These are phyloP conservation scores for Hoplias malabaricus DNA, from an alignment of 2,113 vertebrate genomes.

Conservation along the genomic window DNA sequence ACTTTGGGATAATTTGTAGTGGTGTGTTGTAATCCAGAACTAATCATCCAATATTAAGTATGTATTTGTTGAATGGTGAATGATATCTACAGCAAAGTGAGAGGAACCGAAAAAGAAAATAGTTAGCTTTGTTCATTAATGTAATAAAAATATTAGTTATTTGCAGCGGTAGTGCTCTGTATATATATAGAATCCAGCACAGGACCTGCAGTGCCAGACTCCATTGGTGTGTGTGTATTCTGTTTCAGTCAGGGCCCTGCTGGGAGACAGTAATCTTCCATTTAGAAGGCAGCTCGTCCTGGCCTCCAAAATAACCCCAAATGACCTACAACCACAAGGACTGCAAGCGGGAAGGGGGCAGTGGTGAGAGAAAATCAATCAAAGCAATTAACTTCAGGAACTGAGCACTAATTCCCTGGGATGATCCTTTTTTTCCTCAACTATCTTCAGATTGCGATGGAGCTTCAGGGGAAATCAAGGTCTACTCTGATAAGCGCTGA, in stretches of 20 bases:
- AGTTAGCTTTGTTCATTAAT: conserved; percentile 10
- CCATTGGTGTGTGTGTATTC: neutral
- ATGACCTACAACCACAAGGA: neutral
- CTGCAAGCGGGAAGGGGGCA: neutral
- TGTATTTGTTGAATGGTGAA: too few species aligned
- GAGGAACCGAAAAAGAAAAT: neutral
- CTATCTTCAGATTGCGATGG: conserved; percentile 10
- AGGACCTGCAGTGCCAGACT: neutral
- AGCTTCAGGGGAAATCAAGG: neutral
- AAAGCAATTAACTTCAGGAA: conserved; percentile 17
- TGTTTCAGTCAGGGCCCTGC: conserved; percentile 44
- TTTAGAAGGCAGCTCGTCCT: neutral
- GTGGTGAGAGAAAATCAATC: conserved; percentile 3
- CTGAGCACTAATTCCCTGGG: conserved; percentile 3
- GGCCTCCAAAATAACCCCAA: neutral
- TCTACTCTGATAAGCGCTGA: conserved; percentile 10
- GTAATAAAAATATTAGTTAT: neutral
- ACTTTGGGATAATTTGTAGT: too few species aligned
- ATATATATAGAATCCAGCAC: neutral
- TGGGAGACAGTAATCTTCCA: conserved; percentile 5
- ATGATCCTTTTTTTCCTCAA: neutral
- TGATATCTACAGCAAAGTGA: too few species aligned
- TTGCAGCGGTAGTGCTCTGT: neutral
- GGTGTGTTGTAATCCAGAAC: too few species aligned
- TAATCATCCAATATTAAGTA: too few species aligned